Conservation (phyloP, 1,140 invertebrate genomes). For the Diprion similis region DNA sequence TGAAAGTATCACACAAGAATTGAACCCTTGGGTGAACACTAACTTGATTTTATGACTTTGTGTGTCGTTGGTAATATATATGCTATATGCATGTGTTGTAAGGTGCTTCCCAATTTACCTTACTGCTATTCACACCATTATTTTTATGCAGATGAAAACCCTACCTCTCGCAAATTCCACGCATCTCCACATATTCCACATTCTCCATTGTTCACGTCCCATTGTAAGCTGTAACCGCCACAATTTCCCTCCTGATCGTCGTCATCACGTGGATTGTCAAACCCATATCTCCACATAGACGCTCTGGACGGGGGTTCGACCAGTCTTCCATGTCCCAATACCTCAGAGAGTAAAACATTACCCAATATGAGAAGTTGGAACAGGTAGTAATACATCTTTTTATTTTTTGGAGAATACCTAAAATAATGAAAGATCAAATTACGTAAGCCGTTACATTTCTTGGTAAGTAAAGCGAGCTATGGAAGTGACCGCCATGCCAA, state of each 20-base stretch:
- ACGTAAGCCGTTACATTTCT: too few species aligned
- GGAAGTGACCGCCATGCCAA: too few species aligned
- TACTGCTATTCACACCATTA: too few species aligned
- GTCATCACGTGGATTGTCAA: constrained; percentile 72
- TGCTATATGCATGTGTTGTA: too few species aligned
- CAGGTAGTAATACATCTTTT: constrained; percentile 19
- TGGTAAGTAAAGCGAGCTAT: too few species aligned
- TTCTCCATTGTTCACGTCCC: constrained; percentile 76
- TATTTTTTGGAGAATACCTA: constrained; percentile 24
- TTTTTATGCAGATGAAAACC: not conserved
- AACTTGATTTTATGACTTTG: too few species aligned
- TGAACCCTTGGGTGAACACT: not conserved
- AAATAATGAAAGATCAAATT: not conserved
- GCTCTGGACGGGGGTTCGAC: constrained; percentile 87
- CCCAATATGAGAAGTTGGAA: constrained; percentile 14
- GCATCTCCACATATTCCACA: constrained; percentile 90
- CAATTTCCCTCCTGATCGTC: constrained; percentile 92
- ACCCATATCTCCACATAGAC: constrained; percentile 79
- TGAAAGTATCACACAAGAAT: constrained; percentile 39
- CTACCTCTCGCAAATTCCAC: constrained; percentile 70
- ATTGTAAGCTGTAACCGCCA: constrained; percentile 83
- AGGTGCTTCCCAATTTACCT: too few species aligned
- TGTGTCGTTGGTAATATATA: too few species aligned
- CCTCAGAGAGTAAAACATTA: constrained; percentile 34
- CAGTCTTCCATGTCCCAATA: constrained; percentile 74